Conservation (phyloP, 1,140 invertebrate genomes). For the Brachionus paranguensis region DNA sequence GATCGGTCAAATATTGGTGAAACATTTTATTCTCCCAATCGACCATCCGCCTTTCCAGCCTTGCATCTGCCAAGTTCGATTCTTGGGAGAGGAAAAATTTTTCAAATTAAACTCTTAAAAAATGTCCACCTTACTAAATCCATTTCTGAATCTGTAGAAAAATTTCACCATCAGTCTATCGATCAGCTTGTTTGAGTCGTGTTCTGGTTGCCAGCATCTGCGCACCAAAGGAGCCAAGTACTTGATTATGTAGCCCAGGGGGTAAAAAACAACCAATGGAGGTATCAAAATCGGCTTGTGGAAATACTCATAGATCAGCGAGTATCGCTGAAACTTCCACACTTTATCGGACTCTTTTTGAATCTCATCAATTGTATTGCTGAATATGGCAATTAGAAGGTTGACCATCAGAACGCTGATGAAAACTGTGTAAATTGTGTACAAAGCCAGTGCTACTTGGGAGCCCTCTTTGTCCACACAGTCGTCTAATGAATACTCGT, state of each 20-base stretch:
- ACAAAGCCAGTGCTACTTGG: conserved; percentile 4
- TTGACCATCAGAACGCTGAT: conserved; percentile 14
- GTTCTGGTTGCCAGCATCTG: neutral
- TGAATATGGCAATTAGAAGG: conserved; percentile 33
- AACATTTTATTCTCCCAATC: conserved; percentile 9
- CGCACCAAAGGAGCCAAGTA: neutral
- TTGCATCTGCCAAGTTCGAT: neutral
- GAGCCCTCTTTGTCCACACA: conserved; percentile 15
- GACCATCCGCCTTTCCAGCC: neutral
- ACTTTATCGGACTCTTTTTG: conserved; percentile 14
- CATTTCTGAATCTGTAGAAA: conserved; percentile 9
- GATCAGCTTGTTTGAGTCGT: neutral
- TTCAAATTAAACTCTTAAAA: neutral
- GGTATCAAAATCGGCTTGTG: neutral
- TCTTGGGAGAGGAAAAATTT: neutral
- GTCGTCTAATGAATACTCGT: conserved; percentile 19
- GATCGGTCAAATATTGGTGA: neutral
- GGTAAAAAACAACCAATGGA: conserved; percentile 25
- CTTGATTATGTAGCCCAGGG: neutral
- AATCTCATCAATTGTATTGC: neutral
- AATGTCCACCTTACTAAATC: conserved; percentile 1
- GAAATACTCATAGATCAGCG: conserved; percentile 32
- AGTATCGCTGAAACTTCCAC: conserved; percentile 28
- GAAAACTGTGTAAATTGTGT: conserved; percentile 25
- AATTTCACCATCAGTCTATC: neutral